Base-by-base conservation (phyloP, 2,113 vertebrate genomes). In the Astur gentilis region DNA sequence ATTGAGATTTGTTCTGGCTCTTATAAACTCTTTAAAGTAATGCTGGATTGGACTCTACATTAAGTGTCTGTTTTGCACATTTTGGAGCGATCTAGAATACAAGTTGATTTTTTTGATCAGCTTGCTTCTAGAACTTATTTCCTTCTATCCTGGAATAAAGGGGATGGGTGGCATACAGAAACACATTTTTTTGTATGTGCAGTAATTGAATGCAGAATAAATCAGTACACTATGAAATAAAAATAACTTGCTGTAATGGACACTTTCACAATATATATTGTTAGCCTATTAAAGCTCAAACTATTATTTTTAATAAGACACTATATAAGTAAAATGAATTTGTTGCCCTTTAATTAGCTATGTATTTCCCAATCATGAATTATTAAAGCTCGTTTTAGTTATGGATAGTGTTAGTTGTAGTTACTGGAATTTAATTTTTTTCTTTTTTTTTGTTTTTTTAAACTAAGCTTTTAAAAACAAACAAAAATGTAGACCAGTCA, bases 261-360 rank as follows among this genome's bases (percentile, higher is more conserved):
- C 60, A 60, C 47, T 96, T 92, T 82, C 65, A 93, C 93, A 95
- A 93, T 93, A 40, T 84, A 76, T 89, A 91, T 96, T 97, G 92
- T 95, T 93, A 93, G 69, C 54, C 49, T 91, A 81, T 81, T 96
- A 94, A 89, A 58, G 26, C 84, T 83, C 31, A 54, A 82, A 76
- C 42, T 82, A 21, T 80, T 92, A 71, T 61, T 95, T 83, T 73
- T 73, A 90, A 79, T 90, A 89, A 88, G 55, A 40, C 2, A 15
- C 62, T 85, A 40, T 91, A 66, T 66, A 80, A 85, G 66, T 96
- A 71, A 82, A 83, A 81, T 76, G 25, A 90, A 55, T 90, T 72
- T 82, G 21, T 90, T 84, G 29, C 71, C 66, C 64, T 91, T 83
- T 92, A 93, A 95, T 94, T 92, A 94, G 49, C 45, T 83, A 13